Evolutionary conservation across 2,113 vertebrate genomes (phyloP), one percentile per base, ranked within the genome.

Genomic region (Oryzias javanicus): DNA sequence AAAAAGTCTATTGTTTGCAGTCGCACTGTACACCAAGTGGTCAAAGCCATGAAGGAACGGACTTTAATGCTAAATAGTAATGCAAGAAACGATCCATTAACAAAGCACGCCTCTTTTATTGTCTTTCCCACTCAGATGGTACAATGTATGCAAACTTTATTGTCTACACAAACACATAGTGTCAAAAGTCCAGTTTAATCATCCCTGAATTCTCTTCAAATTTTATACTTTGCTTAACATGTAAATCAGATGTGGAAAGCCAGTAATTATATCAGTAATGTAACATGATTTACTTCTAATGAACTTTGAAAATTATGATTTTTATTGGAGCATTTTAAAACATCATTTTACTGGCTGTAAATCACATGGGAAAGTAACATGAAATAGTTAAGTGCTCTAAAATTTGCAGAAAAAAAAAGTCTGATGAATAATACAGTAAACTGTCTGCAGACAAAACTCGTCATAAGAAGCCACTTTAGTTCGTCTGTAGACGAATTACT

Each of bases 321-420:
- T 76, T 86, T 90, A 86, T 86, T 72, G 81, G 86, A 90, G 84
- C 79, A 84, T 83, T 89, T 82, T 85, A 88, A 90, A 88, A 88
- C 79, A 81, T 47, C 76, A 86, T 89, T 86, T 86, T 86, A 76
- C 55, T 64, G 61, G 75, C 67, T 70, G 86, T 90, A 79, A 84
- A 89, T 91, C 83, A 88, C 71, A 67, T 61, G 57, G 69, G 76
- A 76, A 88, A 86, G 85, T 79, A 80, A 76, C 70, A 69, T 67
- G 69, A 18, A 55, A 57, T 68, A 67, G 41, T 85, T 84, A 71
- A 89, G 64, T 69, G 74, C 72, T 64, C 19, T 35, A 50, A 82
- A 80, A 79, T 65, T 24, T 62, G 51, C 52, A 59, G 70, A 12
- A 35, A 35, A 35, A 35, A 35, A 35, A 35, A 12, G 8, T 2